These are phyloP conservation scores for Mactra quadrangularis DNA, from an alignment of 1,140 invertebrate genomes.

Conservation along the genomic window DNA sequence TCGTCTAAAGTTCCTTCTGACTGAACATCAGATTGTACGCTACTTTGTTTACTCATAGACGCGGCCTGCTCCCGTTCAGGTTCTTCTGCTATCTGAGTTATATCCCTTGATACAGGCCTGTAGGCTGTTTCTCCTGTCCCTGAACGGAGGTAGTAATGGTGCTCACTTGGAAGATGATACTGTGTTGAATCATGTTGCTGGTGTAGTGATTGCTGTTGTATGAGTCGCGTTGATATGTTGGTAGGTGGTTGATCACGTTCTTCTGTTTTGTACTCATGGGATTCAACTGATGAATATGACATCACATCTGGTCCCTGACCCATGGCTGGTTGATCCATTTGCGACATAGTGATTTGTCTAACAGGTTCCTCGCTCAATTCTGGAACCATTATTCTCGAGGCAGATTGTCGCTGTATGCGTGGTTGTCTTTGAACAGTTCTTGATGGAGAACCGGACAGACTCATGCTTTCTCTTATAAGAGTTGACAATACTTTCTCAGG, in stretches of 20 bases:
- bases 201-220: neutral
- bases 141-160: conserved; percentile 52
- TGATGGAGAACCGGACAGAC: conserved; percentile 33
- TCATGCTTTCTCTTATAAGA: conserved; percentile 52
- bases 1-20: conserved; percentile 62
- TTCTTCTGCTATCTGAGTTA: conserved; percentile 56
- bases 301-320: neutral
- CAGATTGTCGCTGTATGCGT: conserved; percentile 14
- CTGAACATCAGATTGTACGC: conserved; percentile 60
- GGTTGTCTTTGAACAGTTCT: conserved; percentile 13
- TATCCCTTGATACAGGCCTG: conserved; percentile 49
- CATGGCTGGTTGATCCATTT: neutral
- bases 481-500: conserved; percentile 52
- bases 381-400: conserved; percentile 11
- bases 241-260: conserved; percentile 18
- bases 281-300: conserved; percentile 16
- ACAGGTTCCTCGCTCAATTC: conserved; percentile 34
- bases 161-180: conserved; percentile 32
- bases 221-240: conserved; percentile 27
- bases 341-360: conserved; percentile 17
- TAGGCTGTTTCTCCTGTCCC: conserved; percentile 45
- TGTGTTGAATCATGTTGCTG: conserved; percentile 1
- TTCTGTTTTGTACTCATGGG: neutral
- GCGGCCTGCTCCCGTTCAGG: conserved; percentile 48
- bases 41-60: conserved; percentile 57